These are phyloP conservation scores for Eurois occulta DNA, from an alignment of 2,888 invertebrate genomes.

Conservation along the genomic window DNA sequence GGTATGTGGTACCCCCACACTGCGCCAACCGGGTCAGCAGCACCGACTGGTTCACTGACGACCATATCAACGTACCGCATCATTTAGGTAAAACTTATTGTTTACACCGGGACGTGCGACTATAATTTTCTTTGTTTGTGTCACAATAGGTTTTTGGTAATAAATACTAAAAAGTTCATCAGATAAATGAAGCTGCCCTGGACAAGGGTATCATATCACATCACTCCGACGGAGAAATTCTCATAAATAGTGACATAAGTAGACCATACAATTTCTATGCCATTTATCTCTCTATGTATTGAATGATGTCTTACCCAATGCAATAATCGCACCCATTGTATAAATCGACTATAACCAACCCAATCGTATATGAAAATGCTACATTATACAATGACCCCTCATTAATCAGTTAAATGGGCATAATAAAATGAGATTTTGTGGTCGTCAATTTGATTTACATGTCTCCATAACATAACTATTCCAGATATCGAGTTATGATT, in stretches of 20 bases:
- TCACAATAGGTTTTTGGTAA: neutral
- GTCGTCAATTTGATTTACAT: conserved; percentile 54
- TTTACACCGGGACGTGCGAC: neutral
- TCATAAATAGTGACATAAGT: neutral
- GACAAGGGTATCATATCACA: neutral
- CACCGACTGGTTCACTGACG: conserved; percentile 97
- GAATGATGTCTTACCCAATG: conserved; percentile 15
- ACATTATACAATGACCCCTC: conserved; percentile 18
- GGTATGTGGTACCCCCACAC: conserved; percentile 92
- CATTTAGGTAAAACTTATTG: conserved; percentile 77
- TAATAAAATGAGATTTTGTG: conserved; percentile 53
- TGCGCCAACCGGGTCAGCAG: conserved; percentile 96
- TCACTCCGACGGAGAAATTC: rapidly evolving
- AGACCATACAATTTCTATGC: neutral
- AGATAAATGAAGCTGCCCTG: neutral
- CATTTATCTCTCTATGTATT: conserved; percentile 14
- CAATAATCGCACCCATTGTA: conserved; percentile 22
- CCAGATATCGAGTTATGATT: conserved; percentile 57
- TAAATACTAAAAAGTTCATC: neutral
- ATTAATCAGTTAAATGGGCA: conserved; percentile 50
- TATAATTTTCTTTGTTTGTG: neutral
- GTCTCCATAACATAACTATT: conserved; percentile 43
- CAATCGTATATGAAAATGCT: conserved; percentile 31
- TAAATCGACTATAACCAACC: conserved; percentile 19
- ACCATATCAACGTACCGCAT: conserved; percentile 92